These are phyloP conservation scores for Loripinus fragilis DNA, from an alignment of 2,888 invertebrate species.

Conservation along the genomic window DNA sequence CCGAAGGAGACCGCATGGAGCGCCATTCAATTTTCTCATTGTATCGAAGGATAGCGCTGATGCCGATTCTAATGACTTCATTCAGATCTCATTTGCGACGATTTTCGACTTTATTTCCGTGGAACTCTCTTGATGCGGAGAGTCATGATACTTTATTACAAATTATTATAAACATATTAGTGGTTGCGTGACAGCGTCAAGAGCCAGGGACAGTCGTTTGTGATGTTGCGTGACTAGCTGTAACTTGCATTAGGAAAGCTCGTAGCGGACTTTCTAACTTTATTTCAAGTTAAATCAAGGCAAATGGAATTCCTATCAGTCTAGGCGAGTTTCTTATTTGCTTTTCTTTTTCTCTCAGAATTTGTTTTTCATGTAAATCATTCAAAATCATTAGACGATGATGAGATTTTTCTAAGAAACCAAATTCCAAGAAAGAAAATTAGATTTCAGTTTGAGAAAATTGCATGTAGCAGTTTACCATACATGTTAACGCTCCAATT, in stretches of 20 bases:
- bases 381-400: too few relatives aligned
- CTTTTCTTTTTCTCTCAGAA: not conserved
- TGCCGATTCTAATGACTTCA: constrained; percentile 65
- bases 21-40: constrained; percentile 37
- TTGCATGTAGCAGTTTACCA: too few relatives aligned
- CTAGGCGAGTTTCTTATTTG: not conserved
- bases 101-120: constrained; percentile 63
- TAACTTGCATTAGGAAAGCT: constrained; percentile 48
- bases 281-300: constrained; percentile 55
- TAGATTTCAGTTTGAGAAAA: too few relatives aligned
- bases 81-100: constrained; percentile 67
- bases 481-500: too few relatives aligned
- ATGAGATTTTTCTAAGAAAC: too few relatives aligned
- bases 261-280: constrained; percentile 57
- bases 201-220: constrained; percentile 29
- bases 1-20: constrained; percentile 13
- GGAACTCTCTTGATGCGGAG: constrained; percentile 56
- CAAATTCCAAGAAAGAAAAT: too few relatives aligned
- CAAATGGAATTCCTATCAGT: constrained; percentile 30
- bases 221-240: constrained; percentile 42
- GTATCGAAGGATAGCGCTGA: constrained; percentile 41
- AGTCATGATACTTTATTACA: constrained; percentile 69
- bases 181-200: constrained; percentile 61
- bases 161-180: constrained; percentile 73
- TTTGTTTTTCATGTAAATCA: not conserved